Percentiles rank a stretch among this genome's conserved stretches.
phyloP scores from a whole-genome alignment of 2,113 vertebrate species.

The Lophotis ruficrista region DNA sequence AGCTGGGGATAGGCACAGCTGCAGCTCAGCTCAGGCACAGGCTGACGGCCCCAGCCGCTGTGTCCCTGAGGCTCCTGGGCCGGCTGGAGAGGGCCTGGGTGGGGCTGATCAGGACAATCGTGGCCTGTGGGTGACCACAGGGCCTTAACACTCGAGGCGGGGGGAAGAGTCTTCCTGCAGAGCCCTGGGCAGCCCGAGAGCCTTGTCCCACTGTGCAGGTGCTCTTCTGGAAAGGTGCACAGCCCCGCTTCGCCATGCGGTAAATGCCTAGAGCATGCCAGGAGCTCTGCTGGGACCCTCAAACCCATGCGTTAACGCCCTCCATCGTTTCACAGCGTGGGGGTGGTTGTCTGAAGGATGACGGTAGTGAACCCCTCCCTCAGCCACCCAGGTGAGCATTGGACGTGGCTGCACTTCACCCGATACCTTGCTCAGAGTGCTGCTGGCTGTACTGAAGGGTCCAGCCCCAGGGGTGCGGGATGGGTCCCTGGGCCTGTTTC shows the following conservation, averaged over 20 bases:
- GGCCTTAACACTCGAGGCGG: neutral
- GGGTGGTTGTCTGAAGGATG: neutral
- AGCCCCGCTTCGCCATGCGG: neutral
- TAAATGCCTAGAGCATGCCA: neutral
- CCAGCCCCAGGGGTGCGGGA: neutral
- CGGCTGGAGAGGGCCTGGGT: no score
- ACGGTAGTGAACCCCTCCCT: neutral
- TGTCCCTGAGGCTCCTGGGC: neutral
- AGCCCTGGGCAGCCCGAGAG: neutral
- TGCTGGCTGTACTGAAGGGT: accelerated
- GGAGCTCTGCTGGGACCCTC: neutral
- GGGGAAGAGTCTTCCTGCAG: neutral
- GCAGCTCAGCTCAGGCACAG: neutral
- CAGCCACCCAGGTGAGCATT: neutral
- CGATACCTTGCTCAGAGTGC: neutral
- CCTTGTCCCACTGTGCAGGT: neutral
- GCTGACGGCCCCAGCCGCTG: neutral
- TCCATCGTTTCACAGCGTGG: accelerated
- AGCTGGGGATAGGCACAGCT: neutral
- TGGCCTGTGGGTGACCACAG: neutral
- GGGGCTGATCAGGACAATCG: neutral
- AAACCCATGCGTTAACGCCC: neutral
- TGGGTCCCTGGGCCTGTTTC: neutral
- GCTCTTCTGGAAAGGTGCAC: neutral
- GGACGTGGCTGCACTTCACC: neutral